These are phyloP conservation scores for Pegea sp. DNA, from an alignment of 23 tunicate species.

Conservation along the genomic window DNA sequence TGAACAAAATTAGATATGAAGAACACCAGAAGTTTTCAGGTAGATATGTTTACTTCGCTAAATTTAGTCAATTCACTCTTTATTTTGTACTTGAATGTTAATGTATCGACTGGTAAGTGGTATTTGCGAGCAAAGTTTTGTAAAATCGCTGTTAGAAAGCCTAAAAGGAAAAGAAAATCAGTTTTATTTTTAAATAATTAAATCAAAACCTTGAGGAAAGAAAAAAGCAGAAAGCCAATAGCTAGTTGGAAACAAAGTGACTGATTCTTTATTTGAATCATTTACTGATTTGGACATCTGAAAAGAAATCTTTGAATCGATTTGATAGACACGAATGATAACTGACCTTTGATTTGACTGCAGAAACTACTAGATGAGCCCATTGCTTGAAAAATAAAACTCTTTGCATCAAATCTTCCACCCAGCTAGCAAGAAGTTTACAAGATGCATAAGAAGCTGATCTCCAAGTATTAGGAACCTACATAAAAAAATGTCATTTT, in stretches of 20 bases:
- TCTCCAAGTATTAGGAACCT: slow-evolving; percentile 77
- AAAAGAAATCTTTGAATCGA: not conserved
- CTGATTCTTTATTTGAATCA: not conserved
- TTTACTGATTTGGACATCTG: not conserved
- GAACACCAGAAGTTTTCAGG: not conserved
- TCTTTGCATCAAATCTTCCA: slow-evolving; percentile 49
- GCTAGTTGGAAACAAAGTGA: slow-evolving; percentile 36
- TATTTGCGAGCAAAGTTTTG: slow-evolving; percentile 84
- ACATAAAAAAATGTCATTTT: not conserved
- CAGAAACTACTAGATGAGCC: slow-evolving; percentile 36
- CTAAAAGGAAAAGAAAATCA: slow-evolving; percentile 6
- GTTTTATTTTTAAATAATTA: not conserved
- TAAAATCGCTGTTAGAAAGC: slow-evolving; percentile 65
- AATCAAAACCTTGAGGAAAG: slow-evolving; percentile 62
- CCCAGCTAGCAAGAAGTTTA: slow-evolving; percentile 73
- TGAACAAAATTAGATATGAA: too few relatives aligned
- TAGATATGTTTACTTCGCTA: not conserved
- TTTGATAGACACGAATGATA: too few relatives aligned
- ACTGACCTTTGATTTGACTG: slow-evolving; percentile 49
- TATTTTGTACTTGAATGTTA: slow-evolving; percentile 38
- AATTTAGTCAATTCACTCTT: not conserved
- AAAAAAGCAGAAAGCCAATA: slow-evolving; percentile 89
- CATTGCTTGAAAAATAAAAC: slow-evolving; percentile 57
- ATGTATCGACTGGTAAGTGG: slow-evolving; percentile 47
- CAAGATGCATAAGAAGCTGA: slow-evolving; percentile 67